These are phyloP conservation scores for Pterobdella sp. DNA, from an alignment of 2,888 invertebrate species.

Conservation along the genomic window DNA sequence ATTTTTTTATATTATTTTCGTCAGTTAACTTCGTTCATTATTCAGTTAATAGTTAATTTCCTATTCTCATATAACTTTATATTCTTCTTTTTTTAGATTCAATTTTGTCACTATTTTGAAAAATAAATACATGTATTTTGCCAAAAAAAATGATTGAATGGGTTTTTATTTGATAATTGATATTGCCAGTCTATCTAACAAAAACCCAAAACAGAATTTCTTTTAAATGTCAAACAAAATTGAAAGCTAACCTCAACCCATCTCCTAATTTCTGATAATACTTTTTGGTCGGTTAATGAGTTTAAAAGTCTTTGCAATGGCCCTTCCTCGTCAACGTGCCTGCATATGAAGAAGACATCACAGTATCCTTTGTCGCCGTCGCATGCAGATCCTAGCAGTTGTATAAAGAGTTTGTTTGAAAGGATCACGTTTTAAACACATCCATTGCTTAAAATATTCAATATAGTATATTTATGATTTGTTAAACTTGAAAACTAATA, in stretches of 20 bases:
- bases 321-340: slow-evolving; percentile 96
- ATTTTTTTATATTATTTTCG: no score
- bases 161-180: background rate
- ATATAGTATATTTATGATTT: no score
- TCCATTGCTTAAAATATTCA: no score
- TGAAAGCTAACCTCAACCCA: slow-evolving; percentile 70
- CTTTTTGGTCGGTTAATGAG: slow-evolving; percentile 80
- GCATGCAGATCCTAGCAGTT: slow-evolving; percentile 74
- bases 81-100: no score
- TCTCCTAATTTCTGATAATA: slow-evolving; percentile 74
- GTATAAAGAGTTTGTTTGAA: no score
- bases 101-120: background rate
- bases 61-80: no score
- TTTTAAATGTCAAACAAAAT: background rate
- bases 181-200: background rate
- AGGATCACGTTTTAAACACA: no score
- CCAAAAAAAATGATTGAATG: no score
- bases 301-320: slow-evolving; percentile 92
- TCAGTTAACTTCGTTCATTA: no score
- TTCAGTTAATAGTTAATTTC: no score
- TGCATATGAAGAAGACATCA: slow-evolving; percentile 96
- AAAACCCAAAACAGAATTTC: background rate
- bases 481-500: background rate
- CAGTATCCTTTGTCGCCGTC: slow-evolving; percentile 97
- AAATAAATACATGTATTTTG: background rate